These are phyloP conservation scores for Rotaria macrura DNA, from an alignment of 2,888 invertebrate genomes.

Conservation along the genomic window DNA sequence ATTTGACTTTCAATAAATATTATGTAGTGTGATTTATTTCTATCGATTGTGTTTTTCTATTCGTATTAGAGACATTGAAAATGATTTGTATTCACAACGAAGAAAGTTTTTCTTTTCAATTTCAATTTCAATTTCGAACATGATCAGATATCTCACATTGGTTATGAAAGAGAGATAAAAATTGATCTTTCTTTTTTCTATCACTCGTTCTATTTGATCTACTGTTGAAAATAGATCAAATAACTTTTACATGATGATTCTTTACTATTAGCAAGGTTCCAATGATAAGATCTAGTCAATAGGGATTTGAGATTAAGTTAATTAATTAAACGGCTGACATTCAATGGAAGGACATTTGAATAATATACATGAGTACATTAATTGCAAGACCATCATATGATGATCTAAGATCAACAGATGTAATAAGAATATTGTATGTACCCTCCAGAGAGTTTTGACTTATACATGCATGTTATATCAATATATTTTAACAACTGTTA, in stretches of 20 bases:
- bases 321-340: neutral
- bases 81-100: neutral
- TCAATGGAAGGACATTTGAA: neutral
- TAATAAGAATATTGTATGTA: too few species aligned
- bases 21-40: neutral
- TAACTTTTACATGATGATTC: neutral
- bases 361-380: neutral
- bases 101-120: neutral
- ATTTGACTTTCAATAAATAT: neutral
- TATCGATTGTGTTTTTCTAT: neutral
- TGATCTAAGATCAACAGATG: neutral
- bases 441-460: too few species aligned
- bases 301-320: neutral
- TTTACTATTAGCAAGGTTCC: neutral
- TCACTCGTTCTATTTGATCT: too few species aligned
- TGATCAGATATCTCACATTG: neutral
- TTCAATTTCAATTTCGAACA: neutral
- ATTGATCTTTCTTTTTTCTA: neutral
- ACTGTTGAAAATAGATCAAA: neutral
- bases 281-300: neutral
- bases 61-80: neutral
- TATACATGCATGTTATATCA: too few species aligned
- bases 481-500: too few species aligned
- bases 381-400: neutral
- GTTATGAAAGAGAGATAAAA: neutral